Evolutionary conservation across 2,888 invertebrate species (phyloP).

Genomic region (Temnothorax rugatulus): DNA sequence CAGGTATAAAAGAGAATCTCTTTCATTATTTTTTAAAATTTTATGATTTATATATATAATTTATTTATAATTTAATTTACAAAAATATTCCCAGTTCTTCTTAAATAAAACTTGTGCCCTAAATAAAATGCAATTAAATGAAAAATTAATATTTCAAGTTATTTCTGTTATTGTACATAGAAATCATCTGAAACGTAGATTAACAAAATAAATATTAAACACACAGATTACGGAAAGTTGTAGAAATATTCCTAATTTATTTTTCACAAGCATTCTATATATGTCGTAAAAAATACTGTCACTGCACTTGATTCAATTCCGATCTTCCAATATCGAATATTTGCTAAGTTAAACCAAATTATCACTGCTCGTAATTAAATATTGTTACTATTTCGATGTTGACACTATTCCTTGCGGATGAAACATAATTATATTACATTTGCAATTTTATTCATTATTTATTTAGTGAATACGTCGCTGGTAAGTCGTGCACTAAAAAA

Average conservation of each 20-base stretch:
- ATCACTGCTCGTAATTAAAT: not conserved
- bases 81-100: not conserved
- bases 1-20: not conserved
- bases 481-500: not conserved
- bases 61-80: not conserved
- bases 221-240: not conserved
- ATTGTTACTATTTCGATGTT: not conserved
- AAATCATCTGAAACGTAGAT: not conserved
- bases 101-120: not conserved
- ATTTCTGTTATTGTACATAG: not conserved
- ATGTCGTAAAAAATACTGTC: not conserved
- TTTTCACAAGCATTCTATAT: not conserved
- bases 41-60: not conserved
- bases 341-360: not conserved
- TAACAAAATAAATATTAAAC: not conserved
- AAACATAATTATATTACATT: not conserved
- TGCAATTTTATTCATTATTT: constrained; percentile 5
- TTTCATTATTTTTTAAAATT: not conserved
- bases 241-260: not conserved
- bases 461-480: not conserved
- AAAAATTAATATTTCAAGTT: not conserved
- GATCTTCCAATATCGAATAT: not conserved
- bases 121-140: not conserved
- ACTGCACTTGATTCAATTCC: not conserved
- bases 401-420: not conserved